Conservation (phyloP, 2,113 vertebrate species). For the Petrocephalus zakoni region DNA sequence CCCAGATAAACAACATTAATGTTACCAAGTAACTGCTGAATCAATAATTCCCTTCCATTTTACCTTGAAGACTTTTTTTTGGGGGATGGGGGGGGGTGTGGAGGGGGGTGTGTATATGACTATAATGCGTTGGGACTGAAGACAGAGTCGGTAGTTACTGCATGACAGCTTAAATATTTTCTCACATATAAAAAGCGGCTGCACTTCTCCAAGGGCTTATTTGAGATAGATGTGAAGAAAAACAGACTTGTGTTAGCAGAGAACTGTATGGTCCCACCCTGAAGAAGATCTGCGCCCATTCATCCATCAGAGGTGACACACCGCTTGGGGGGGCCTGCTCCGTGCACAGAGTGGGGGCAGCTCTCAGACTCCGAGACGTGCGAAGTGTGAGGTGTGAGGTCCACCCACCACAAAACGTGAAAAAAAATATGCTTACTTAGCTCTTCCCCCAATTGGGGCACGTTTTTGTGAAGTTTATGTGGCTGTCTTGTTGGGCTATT, state of each 20-base stretch:
- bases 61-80: not conserved
- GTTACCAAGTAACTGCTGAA: not conserved
- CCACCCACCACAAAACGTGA: not conserved
- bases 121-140: slow-evolving; percentile 4
- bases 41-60: slow-evolving; percentile 4
- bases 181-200: not conserved
- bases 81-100: no score
- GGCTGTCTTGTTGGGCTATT: not conserved
- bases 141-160: not conserved
- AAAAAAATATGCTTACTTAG: not conserved
- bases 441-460: not conserved
- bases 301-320: not conserved
- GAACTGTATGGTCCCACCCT: not conserved
- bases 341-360: not conserved
- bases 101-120: no score
- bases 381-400: not conserved
- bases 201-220: not conserved
- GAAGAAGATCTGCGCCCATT: not conserved
- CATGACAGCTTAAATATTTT: not conserved
- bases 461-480: not conserved
- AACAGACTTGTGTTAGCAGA: not conserved
- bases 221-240: not conserved
- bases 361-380: no score
- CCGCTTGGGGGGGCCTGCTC: no score
- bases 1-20: not conserved